These are phyloP conservation scores for Labrus mixtus DNA, from an alignment of 2,113 vertebrate genomes.

Conservation along the genomic window DNA sequence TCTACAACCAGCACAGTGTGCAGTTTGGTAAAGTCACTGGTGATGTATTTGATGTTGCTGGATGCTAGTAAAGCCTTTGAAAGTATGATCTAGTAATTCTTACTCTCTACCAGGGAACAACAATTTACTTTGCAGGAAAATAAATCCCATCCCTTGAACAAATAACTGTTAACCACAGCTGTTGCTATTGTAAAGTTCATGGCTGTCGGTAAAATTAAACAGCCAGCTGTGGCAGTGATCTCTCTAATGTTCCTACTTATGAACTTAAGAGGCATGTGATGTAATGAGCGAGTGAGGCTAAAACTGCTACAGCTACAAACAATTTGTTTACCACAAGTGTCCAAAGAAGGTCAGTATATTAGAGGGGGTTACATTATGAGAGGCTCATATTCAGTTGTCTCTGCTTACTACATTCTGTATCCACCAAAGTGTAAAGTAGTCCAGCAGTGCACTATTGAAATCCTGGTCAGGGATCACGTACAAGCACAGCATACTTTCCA, in stretches of 20 bases:
- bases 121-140: background rate
- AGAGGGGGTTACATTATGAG: background rate
- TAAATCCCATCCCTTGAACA: background rate
- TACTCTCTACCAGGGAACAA: background rate
- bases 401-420: background rate
- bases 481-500: constrained; percentile 56
- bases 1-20: no score
- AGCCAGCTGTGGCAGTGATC: constrained; percentile 53
- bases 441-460: constrained; percentile 33
- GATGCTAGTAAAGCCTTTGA: no score
- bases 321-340: background rate
- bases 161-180: constrained; percentile 46
- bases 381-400: constrained; percentile 7
- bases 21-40: no score
- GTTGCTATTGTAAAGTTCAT: constrained; percentile 60
- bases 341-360: background rate
- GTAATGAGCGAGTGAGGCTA: constrained; percentile 50
- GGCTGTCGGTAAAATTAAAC: constrained; percentile 40
- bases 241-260: constrained; percentile 57
- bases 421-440: constrained; percentile 30
- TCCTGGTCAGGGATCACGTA: constrained; percentile 63
- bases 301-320: constrained; percentile 40
- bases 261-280: constrained; percentile 47
- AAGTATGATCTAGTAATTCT: background rate
- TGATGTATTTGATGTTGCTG: no score